Evolutionary conservation across 2,888 invertebrate genomes (phyloP).

Genomic region (Leptinotarsa peninsularis): DNA sequence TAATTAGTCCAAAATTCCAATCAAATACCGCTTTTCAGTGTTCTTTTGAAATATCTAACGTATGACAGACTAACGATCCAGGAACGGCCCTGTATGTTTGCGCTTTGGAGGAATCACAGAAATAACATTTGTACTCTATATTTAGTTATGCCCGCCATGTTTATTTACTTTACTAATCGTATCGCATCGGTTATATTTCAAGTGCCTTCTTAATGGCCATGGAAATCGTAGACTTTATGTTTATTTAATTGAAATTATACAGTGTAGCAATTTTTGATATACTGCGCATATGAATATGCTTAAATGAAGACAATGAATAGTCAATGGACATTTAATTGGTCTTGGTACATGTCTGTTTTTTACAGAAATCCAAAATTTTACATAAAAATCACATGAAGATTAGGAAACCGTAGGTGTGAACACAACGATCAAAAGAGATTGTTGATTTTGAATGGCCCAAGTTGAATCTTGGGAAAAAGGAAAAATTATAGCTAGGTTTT

Average conservation of each 20-base stretch:
- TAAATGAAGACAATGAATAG: background rate
- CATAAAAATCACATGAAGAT: slow-evolving; percentile 7
- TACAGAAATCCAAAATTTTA: background rate
- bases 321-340: background rate
- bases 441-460: background rate
- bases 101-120: slow-evolving; percentile 26
- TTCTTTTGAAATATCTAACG: background rate
- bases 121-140: slow-evolving; percentile 39
- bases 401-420: background rate
- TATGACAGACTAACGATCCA: background rate
- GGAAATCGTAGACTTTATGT: slow-evolving; percentile 15
- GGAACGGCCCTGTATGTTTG: slow-evolving; percentile 10
- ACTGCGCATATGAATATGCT: background rate
- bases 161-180: slow-evolving; percentile 34
- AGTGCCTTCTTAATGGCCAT: slow-evolving; percentile 13
- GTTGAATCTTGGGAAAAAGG: background rate
- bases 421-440: background rate
- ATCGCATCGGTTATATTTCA: slow-evolving; percentile 7
- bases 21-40: no score
- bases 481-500: background rate
- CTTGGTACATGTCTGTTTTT: background rate
- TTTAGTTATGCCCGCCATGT: slow-evolving; percentile 31
- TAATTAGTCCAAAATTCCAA: no score
- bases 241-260: slow-evolving; percentile 18
- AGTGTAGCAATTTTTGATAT: slow-evolving; percentile 19